These are phyloP conservation scores for Karalla daura DNA, from an alignment of 2,797 vertebrate genomes.

Conservation along the genomic window DNA sequence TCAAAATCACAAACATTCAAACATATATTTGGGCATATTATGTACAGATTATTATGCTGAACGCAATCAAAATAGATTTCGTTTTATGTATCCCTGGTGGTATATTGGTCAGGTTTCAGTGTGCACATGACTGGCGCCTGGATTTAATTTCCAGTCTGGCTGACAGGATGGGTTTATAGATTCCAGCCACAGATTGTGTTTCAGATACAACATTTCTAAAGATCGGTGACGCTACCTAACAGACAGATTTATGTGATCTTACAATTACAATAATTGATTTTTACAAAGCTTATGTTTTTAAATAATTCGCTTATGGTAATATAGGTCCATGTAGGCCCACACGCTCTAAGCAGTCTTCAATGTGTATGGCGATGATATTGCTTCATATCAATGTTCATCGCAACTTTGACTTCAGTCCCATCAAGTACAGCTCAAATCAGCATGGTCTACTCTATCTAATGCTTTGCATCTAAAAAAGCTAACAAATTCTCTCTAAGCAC, in stretches of 20 bases:
- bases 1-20: slow-evolving; percentile 18
- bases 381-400: background rate
- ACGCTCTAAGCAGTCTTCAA: background rate
- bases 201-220: background rate
- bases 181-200: background rate
- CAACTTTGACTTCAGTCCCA: background rate
- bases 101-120: slow-evolving; percentile 3
- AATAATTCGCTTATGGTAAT: background rate
- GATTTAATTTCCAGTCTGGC: background rate
- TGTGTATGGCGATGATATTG: background rate
- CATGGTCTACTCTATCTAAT: slow-evolving; percentile 16
- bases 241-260: background rate
- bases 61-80: background rate
- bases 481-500: slow-evolving; percentile 35
- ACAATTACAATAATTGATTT: background rate
- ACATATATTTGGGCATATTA: background rate
- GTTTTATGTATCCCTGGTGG: slow-evolving; percentile 24
- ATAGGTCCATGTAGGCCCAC: background rate
- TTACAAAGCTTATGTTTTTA: background rate
- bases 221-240: background rate
- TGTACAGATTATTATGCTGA: background rate
- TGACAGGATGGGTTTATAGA: background rate
- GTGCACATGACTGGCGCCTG: background rate
- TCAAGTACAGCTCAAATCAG: slow-evolving; percentile 48
- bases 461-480: slow-evolving; percentile 17